phyloP scores from a whole-genome alignment of 2,888 invertebrate genomes.

The Drosophila mimetica region DNA sequence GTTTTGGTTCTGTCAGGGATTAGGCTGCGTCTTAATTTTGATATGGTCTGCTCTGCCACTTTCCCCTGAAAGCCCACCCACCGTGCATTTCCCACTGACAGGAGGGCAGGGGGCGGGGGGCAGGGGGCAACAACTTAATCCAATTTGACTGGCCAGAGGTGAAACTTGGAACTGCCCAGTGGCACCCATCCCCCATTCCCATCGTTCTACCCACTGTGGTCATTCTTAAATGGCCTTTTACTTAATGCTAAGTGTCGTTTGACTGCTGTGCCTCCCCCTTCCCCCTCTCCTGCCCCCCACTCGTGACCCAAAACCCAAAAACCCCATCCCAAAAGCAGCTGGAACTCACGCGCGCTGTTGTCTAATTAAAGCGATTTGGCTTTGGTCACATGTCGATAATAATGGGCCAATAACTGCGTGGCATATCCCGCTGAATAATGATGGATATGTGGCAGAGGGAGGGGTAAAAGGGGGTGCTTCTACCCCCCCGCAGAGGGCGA shows the following conservation, averaged over 20 bases:
- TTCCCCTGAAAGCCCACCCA: no score
- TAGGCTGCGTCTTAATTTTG: conserved; percentile 41
- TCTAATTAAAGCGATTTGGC: conserved; percentile 52
- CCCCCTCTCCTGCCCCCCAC: not conserved
- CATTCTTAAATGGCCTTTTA: conserved; percentile 71
- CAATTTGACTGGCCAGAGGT: conserved; percentile 65
- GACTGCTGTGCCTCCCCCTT: conserved; percentile 12
- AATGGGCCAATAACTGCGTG: conserved; percentile 30
- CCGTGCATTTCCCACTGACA: conserved; percentile 1
- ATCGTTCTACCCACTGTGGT: conserved; percentile 1
- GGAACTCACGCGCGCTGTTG: conserved; percentile 9
- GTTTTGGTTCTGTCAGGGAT: conserved; percentile 29
- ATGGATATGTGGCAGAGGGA: not conserved
- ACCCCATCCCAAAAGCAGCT: not conserved
- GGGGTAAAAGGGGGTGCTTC: not conserved
- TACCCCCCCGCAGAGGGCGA: not conserved
- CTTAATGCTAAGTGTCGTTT: conserved; percentile 67
- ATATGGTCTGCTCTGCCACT: conserved; percentile 47
- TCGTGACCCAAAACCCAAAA: not conserved
- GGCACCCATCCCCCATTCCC: not conserved
- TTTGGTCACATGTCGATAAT: conserved; percentile 42
- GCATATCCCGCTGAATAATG: conserved; percentile 37
- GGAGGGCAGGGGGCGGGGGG: not conserved
- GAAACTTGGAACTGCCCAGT: conserved; percentile 21
- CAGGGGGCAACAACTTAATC: conserved; percentile 72